phyloP scores from a whole-genome alignment of 1,140 invertebrate species.

The Drosophila nigrodunni region DNA sequence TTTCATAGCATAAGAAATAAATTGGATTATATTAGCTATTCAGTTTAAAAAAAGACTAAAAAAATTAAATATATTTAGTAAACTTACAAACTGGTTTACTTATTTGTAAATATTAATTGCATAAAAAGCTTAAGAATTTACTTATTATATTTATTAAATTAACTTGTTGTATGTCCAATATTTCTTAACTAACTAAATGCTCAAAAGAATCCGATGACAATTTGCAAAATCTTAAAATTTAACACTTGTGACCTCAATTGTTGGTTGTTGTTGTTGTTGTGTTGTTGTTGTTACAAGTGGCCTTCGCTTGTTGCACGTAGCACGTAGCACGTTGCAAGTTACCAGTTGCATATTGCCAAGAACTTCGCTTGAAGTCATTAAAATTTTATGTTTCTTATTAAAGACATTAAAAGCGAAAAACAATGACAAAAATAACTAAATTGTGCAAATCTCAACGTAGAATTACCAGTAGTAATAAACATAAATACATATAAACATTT shows the following conservation, averaged over 20 bases:
- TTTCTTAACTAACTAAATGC: background rate
- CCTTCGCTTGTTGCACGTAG: slow-evolving; percentile 17
- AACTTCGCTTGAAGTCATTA: slow-evolving; percentile 17
- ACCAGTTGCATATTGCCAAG: background rate
- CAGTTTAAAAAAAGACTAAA: too few species aligned
- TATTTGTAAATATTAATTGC: too few species aligned
- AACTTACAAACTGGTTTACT: too few species aligned
- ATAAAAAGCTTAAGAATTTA: too few species aligned
- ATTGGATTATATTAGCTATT: too few species aligned
- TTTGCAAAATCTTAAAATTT: background rate
- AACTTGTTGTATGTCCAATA: background rate
- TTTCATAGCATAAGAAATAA: too few species aligned
- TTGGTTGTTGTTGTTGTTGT: background rate
- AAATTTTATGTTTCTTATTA: slow-evolving; percentile 22
- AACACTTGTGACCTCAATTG: slow-evolving; percentile 19
- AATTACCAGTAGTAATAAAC: slow-evolving; percentile 36
- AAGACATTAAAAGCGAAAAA: slow-evolving; percentile 7
- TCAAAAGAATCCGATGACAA: background rate
- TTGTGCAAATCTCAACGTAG: slow-evolving; percentile 4
- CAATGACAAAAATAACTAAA: slow-evolving; percentile 1
- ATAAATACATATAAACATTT: too few species aligned
- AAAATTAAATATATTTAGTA: too few species aligned
- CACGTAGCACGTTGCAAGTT: too few species aligned
- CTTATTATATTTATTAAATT: background rate
- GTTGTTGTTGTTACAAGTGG: background rate